Evolutionary conservation across 35 echinoderm and acorn worm genomes (phyloP).

Genomic region (Strongylocentrotus purpuratus): DNA sequence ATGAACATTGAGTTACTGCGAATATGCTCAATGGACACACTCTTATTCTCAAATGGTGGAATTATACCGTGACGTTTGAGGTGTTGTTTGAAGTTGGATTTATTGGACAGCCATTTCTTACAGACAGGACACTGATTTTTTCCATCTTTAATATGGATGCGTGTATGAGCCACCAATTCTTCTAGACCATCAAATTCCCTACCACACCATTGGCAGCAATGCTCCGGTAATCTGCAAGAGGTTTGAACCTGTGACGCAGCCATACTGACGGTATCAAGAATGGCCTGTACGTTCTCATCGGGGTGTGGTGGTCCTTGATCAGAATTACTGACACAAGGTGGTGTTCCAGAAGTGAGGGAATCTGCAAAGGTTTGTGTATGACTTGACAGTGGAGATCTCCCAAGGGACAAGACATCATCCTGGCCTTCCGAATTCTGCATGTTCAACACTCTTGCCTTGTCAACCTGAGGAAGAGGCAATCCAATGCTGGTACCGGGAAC

Average conservation of each 20-base stretch:
- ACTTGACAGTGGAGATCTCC: too few relatives aligned
- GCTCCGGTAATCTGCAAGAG: neutral
- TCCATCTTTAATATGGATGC: neutral
- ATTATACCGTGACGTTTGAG: neutral
- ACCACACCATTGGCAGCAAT: neutral
- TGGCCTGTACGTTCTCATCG: neutral
- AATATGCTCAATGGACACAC: neutral
- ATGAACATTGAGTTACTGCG: neutral
- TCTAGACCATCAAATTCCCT: neutral
- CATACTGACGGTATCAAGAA: neutral
- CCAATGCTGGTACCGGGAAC: neutral
- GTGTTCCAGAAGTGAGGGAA: neutral
- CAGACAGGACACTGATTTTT: neutral
- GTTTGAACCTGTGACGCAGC: neutral
- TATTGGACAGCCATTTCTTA: neutral
- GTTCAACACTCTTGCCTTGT: neutral
- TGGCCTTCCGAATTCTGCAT: neutral
- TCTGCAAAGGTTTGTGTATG: neutral
- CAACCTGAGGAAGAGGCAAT: neutral
- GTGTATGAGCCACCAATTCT: neutral
- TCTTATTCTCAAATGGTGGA: neutral
- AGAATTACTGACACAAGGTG: neutral
- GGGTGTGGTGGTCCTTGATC: neutral
- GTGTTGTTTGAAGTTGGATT: neutral
- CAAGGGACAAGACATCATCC: neutral